phyloP scores from a whole-genome alignment of 2,888 invertebrate genomes.

The Epistrophe eligans region DNA sequence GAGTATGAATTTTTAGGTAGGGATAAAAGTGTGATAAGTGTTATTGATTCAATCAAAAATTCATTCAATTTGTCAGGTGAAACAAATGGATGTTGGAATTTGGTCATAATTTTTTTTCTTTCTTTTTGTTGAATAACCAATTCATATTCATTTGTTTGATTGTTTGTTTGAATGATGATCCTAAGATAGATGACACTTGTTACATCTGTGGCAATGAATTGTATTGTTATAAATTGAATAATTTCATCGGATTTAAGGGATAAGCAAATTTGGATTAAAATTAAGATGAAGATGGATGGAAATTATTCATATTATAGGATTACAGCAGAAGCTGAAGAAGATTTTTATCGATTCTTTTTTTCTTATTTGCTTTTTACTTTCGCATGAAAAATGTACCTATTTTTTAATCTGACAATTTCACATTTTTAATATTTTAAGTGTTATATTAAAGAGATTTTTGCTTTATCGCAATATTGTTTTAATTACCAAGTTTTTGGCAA shows the following conservation, averaged over 20 bases:
- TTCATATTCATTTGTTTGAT: constrained; percentile 47
- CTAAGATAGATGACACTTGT: constrained; percentile 52
- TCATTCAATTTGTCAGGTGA: constrained; percentile 73
- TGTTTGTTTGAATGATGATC: constrained; percentile 40
- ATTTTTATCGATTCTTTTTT: too few species aligned
- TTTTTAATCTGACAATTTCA: too few species aligned
- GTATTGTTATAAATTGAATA: constrained; percentile 8
- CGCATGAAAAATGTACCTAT: too few species aligned
- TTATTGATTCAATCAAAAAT: constrained; percentile 75
- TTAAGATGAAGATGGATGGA: background rate
- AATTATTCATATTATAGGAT: background rate
- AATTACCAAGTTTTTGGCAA: too few species aligned
- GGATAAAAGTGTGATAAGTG: constrained; percentile 64
- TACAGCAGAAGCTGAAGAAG: too few species aligned
- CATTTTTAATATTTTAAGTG: too few species aligned
- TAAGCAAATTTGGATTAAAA: constrained; percentile 19
- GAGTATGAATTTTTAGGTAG: background rate
- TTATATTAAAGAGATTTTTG: too few species aligned
- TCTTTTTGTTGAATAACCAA: background rate
- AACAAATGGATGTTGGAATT: constrained; percentile 47
- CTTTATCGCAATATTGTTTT: too few species aligned
- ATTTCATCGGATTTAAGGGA: constrained; percentile 17
- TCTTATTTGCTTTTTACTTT: too few species aligned
- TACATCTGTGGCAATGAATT: constrained; percentile 39
- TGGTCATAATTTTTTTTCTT: background rate